A percentile compares a stretch with the other conserved stretches of the same genome.
Conservation (phyloP, 2,797 vertebrate species). For the Dermochelys coriacea region DNA sequence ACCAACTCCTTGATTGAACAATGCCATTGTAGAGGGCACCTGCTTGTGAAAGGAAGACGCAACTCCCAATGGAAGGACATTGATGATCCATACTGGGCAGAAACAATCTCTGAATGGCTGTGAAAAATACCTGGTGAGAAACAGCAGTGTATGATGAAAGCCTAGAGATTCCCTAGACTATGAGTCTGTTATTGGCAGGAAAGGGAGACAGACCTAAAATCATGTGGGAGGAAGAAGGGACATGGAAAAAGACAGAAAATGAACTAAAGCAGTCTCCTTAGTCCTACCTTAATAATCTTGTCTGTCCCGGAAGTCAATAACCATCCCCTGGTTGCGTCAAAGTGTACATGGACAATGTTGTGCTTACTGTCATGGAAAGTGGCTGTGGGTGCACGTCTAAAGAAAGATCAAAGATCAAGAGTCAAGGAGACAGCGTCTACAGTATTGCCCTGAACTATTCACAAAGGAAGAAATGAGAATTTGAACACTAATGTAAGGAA, state of each 20-base stretch:
- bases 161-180: neutral
- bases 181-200: neutral
- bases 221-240: neutral
- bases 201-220: neutral
- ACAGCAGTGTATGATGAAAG: neutral
- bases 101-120: neutral
- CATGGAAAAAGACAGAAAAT: neutral
- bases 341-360: slow-evolving; percentile 93
- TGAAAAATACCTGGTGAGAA: neutral
- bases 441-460: accelerated
- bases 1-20: neutral
- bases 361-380: slow-evolving; percentile 99
- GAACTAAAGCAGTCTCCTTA: accelerated
- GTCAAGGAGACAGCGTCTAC: neutral
- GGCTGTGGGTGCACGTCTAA: slow-evolving; percentile 93
- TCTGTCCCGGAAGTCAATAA: slow-evolving; percentile 95
- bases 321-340: slow-evolving; percentile 93
- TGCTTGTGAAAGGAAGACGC: neutral
- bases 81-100: neutral
- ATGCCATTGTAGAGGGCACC: neutral
- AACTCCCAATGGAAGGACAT: too few relatives aligned
- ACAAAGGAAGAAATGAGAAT: neutral
- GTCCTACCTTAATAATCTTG: slow-evolving; percentile 93
- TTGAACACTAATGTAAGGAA: neutral
- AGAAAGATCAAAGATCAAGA: slow-evolving; percentile 19